phyloP scores from a whole-genome alignment of 2,797 vertebrate genomes.

The Sarcoramphus papa region DNA sequence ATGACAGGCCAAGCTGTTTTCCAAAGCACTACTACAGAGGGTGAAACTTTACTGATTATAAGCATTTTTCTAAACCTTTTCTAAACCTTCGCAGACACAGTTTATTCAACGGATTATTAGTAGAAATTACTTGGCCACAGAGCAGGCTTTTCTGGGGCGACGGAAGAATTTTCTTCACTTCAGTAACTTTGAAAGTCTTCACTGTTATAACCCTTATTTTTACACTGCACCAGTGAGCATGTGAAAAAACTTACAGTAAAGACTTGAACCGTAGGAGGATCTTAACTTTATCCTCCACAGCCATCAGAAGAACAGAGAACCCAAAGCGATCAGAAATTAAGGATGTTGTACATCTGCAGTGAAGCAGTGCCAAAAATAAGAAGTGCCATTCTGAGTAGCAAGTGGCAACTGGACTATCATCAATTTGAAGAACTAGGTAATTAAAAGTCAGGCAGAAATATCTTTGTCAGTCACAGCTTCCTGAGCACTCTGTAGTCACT shows the following conservation, averaged over 20 bases:
- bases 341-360: background rate
- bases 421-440: background rate
- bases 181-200: background rate
- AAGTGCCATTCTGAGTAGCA: background rate
- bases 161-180: background rate
- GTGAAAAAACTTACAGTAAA: background rate
- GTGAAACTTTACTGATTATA: background rate
- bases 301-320: background rate
- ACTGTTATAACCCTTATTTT: background rate
- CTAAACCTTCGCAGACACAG: background rate
- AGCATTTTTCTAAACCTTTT: background rate
- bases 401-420: background rate
- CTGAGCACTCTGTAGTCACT: background rate
- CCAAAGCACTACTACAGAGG: background rate
- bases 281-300: background rate
- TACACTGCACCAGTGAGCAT: background rate
- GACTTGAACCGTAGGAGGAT: background rate
- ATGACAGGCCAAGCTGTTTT: background rate
- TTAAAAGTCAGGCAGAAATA: background rate
- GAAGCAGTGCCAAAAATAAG: background rate
- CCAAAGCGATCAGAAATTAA: background rate
- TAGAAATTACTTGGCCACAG: background rate
- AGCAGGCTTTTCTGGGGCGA: rapidly evolving
- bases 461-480: background rate
- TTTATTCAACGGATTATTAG: background rate